Evolutionary conservation across 2,113 vertebrate species (phyloP), one percentile per base, ranked within the genome.

Genomic region (Axis porcinus): DNA sequence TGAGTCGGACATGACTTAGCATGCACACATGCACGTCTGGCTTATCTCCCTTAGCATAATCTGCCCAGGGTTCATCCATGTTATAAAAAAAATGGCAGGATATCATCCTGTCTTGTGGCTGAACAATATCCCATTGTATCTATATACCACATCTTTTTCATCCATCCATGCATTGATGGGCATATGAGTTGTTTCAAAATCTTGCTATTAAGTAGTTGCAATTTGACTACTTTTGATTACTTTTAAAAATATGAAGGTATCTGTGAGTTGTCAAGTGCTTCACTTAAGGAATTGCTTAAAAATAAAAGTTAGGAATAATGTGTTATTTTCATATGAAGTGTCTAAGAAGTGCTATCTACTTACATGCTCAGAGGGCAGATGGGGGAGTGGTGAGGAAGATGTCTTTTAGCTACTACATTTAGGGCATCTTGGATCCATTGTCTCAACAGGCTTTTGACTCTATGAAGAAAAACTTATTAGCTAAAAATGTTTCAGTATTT

Each of bases 391-490:
- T 6, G 6, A 58, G 43, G 9, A 64, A 79, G 43, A 70, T 4
- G 4, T 9, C 21, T 25, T 64, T 83, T 19, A 85, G 23, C 81
- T 47, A 40, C 43, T 87, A 16, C 67, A 91, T 91, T 94, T 21
- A 57, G 33, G 40, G 58, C 70, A 89, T 89, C 70, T 78, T 92
- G 94, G 92, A 92, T 90, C 50, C 47, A 86, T 62, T 13, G 15
- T 84, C 57, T 94, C 33, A 45, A n/a, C 7, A 52, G 64, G 64
- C 47, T 94, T 97, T 87, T 79, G n/a, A 55, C 62, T 81, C 52
- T 96, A 0, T 74, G 76, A 91, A 92, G 89, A 83, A 87, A 94
- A 93, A 94, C 70, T 36, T 93, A 52, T 91, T 88, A 30, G 57
- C 45, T 94, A 67, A 81, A 95, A 91, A 50, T 79, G 50, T 60